Percentiles rank a stretch among this genome's conserved stretches.
phyloP scores from a whole-genome alignment of 2,797 vertebrate genomes.

The Chelon auratus region DNA sequence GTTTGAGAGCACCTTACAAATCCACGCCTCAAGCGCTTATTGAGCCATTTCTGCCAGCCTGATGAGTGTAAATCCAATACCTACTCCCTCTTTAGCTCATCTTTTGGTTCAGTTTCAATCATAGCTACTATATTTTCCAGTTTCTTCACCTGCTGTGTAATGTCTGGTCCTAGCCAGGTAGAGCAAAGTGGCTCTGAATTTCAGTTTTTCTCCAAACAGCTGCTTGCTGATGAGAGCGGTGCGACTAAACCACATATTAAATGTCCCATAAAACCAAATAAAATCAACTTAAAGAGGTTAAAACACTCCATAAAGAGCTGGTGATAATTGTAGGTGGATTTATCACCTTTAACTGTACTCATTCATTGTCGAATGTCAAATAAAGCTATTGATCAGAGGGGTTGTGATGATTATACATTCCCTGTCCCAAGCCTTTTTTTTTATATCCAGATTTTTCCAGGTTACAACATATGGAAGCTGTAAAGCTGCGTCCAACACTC shows the following conservation, averaged over 20 bases:
- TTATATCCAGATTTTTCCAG: conserved; percentile 1
- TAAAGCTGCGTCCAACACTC: conserved; percentile 40
- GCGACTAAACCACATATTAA: not conserved
- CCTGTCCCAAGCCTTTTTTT: conserved; percentile 9
- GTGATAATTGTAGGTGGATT: not conserved
- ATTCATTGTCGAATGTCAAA: not conserved
- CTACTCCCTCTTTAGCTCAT: not conserved
- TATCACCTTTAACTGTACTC: not conserved
- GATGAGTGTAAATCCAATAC: not conserved
- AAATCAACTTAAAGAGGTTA: not conserved
- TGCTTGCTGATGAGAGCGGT: not conserved
- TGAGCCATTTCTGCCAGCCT: not conserved
- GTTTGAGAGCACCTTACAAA: no score
- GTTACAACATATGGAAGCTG: conserved; percentile 53
- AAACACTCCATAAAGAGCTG: not conserved
- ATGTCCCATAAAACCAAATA: conserved; percentile 24
- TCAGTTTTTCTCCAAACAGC: not conserved
- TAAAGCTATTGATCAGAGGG: conserved; percentile 8
- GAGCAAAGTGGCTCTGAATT: not conserved
- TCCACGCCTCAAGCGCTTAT: no score
- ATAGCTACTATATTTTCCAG: not conserved
- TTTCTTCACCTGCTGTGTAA: not conserved
- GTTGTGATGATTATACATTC: not conserved
- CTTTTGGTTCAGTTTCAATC: not conserved
- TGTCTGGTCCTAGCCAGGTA: not conserved